These are phyloP conservation scores for Papilio elwesi DNA, from an alignment of 2,888 invertebrate genomes.

Conservation along the genomic window DNA sequence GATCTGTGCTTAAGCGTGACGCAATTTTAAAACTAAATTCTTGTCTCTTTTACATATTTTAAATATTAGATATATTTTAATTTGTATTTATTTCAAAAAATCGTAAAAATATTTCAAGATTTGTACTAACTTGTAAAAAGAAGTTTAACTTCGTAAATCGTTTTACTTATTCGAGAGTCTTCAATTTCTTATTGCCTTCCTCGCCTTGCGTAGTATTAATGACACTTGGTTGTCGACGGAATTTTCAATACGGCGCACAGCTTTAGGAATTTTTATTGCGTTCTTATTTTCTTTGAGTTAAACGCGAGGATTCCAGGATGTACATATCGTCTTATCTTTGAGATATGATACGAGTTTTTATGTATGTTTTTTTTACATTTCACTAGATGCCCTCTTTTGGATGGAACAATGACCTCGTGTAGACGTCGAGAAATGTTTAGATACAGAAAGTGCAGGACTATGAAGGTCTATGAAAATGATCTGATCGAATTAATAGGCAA, in stretches of 20 bases:
- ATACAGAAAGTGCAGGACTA: too few species aligned
- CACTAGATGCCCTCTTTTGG: not conserved
- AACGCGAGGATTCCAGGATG: not conserved
- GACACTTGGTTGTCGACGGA: slow-evolving; percentile 10
- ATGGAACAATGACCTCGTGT: too few species aligned
- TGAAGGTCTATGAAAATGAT: too few species aligned
- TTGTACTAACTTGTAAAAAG: not conserved
- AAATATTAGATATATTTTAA: too few species aligned
- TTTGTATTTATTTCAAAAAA: not conserved
- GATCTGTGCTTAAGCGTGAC: too few species aligned
- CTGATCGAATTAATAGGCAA: too few species aligned
- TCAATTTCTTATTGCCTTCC: slow-evolving; percentile 1
- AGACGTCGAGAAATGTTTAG: too few species aligned
- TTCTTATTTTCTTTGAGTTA: not conserved
- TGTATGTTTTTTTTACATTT: not conserved
- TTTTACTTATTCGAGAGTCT: not conserved
- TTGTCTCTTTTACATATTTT: too few species aligned
- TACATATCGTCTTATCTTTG: not conserved
- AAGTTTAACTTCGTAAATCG: not conserved
- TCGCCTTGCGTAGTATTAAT: slow-evolving; percentile 9
- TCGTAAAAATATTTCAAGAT: not conserved
- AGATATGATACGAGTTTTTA: not conserved
- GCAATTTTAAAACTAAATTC: too few species aligned
- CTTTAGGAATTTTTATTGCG: slow-evolving; percentile 14
- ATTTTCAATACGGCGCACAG: slow-evolving; percentile 10